A percentile compares a stretch with the other conserved stretches of the same genome.
Evolutionary conservation across 2,888 invertebrate genomes (phyloP).

Genomic region (Choristoneura rosaceana): DNA sequence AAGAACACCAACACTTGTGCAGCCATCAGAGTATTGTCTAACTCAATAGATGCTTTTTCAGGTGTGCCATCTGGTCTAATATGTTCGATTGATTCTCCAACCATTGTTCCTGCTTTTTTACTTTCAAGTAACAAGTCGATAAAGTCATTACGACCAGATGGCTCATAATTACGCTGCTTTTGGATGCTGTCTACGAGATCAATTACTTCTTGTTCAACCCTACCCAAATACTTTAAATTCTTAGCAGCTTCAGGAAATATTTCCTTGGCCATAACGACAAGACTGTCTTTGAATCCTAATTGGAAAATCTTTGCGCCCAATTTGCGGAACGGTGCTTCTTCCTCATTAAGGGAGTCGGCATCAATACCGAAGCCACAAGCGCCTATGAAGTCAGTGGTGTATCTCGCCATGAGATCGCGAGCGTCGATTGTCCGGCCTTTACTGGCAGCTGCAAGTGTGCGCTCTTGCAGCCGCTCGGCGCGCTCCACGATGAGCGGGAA

Average conservation of each 20-base stretch:
- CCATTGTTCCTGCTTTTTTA: conserved; percentile 58
- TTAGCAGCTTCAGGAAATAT: conserved; percentile 58
- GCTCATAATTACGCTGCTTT: conserved; percentile 60
- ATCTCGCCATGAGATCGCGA: conserved; percentile 69
- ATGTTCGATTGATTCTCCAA: conserved; percentile 61
- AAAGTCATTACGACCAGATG: conserved; percentile 63
- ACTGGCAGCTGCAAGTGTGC: conserved; percentile 52
- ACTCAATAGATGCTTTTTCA: conserved; percentile 28
- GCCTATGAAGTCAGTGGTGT: conserved; percentile 70
- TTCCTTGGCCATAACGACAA: conserved; percentile 57
- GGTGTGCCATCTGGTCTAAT: conserved; percentile 55
- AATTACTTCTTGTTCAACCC: conserved; percentile 57
- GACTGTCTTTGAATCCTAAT: conserved; percentile 47
- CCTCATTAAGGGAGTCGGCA: conserved; percentile 62
- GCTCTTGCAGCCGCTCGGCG: conserved; percentile 59
- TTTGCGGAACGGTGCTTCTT: conserved; percentile 62
- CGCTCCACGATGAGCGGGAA: conserved; percentile 67
- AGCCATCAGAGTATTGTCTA: conserved; percentile 38
- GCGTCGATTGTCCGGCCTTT: conserved; percentile 55
- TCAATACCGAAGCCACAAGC: conserved; percentile 70
- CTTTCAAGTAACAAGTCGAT: conserved; percentile 65
- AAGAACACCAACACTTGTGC: conserved; percentile 39
- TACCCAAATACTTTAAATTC: conserved; percentile 52
- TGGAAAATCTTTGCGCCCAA: conserved; percentile 61
- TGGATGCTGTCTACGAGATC: conserved; percentile 60